phyloP scores from a whole-genome alignment of 1,140 invertebrate species.

The Drosophila novamexicana region DNA sequence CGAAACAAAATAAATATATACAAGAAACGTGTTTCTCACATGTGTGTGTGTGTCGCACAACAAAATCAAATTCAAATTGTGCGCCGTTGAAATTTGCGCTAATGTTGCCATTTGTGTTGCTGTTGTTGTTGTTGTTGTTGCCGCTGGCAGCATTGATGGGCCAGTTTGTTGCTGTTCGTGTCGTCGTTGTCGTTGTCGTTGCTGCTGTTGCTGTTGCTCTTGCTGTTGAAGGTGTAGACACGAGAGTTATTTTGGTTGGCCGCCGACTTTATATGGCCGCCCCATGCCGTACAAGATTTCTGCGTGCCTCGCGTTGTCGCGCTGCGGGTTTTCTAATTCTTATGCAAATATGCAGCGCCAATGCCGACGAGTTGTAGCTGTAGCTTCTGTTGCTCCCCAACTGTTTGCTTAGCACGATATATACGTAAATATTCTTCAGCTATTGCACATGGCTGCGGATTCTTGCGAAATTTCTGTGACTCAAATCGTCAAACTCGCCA shows the following conservation, averaged over 20 bases:
- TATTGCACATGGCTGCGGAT: conserved; percentile 31
- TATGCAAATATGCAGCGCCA: conserved; percentile 71
- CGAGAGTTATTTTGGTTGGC: conserved; percentile 68
- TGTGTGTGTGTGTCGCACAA: conserved; percentile 58
- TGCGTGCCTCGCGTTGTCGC: conserved; percentile 49
- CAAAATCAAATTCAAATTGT: conserved; percentile 78
- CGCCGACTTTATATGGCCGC: conserved; percentile 63
- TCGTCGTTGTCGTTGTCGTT: conserved; percentile 34
- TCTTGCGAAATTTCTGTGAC: conserved; percentile 64
- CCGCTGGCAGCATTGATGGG: conserved; percentile 49
- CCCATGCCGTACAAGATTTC: conserved; percentile 71
- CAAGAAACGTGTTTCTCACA: conserved; percentile 66
- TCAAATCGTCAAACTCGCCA: conserved; percentile 64
- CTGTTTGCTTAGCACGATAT: conserved; percentile 64
- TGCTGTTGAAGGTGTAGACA: conserved; percentile 58
- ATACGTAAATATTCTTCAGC: neutral
- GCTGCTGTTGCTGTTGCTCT: conserved; percentile 17
- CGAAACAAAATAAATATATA: conserved; percentile 75
- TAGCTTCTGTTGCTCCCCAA: conserved; percentile 60
- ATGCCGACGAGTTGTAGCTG: conserved; percentile 33
- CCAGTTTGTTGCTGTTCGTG: conserved; percentile 58
- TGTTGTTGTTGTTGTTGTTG: conserved; percentile 43
- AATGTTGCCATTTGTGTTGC: conserved; percentile 73
- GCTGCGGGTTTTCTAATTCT: conserved; percentile 73
- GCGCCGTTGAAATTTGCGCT: conserved; percentile 77